These are phyloP conservation scores for Ammodytes dubius DNA, from an alignment of 2,113 vertebrate genomes.

Conservation along the genomic window DNA sequence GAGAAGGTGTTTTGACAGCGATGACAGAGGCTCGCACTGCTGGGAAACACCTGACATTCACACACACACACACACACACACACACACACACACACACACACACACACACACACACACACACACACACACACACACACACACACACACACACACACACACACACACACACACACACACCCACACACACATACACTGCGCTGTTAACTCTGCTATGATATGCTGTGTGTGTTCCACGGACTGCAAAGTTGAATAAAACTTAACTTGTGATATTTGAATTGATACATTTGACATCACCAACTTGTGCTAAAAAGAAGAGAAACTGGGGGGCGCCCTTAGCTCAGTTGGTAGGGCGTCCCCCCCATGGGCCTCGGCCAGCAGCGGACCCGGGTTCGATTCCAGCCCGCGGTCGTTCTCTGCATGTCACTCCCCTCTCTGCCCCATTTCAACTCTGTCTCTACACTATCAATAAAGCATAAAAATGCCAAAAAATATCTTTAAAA, in stretches of 20 bases:
- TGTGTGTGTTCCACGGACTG: too few relatives aligned
- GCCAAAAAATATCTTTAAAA: too few relatives aligned
- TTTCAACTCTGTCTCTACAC: too few relatives aligned
- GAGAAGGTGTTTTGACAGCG: conserved; percentile 70
- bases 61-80: background rate
- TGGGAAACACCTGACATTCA: conserved; percentile 77
- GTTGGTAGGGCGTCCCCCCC: too few relatives aligned
- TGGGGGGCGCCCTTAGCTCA: too few relatives aligned
- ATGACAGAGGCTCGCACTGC: conserved; percentile 71
- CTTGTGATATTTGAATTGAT: background rate
- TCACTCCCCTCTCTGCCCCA: too few relatives aligned
- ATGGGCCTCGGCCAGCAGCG: too few relatives aligned
- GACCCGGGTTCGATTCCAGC: too few relatives aligned
- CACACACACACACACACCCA: background rate
- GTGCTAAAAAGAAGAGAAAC: too few relatives aligned
- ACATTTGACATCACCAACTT: background rate
- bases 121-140: too few relatives aligned
- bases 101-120: background rate
- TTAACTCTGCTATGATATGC: background rate
- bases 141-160: too few relatives aligned
- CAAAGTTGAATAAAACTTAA: background rate
- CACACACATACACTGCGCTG: background rate
- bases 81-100: conserved; percentile 9
- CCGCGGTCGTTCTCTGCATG: too few relatives aligned
- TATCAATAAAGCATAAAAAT: background rate